These are phyloP conservation scores for Syngnathus acus DNA, from an alignment of 2,797 vertebrate species.

Conservation along the genomic window DNA sequence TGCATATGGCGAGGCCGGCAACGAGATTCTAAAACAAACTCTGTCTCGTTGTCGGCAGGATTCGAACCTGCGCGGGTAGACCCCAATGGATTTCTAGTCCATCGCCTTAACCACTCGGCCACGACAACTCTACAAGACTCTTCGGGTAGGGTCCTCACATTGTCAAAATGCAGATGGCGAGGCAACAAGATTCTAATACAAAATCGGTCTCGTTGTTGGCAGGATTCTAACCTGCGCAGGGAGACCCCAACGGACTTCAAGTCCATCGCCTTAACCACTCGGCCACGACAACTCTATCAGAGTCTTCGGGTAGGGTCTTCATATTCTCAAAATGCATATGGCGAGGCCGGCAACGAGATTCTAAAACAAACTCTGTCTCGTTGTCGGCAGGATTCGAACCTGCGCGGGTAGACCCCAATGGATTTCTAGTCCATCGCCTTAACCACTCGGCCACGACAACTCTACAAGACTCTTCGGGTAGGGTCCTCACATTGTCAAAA, in stretches of 20 bases:
- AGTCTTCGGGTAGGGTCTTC: no score
- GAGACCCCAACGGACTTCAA: conserved; percentile 73
- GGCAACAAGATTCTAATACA: no score
- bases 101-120: conserved; percentile 71
- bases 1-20: no score
- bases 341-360: no score
- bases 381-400: conserved; percentile 70
- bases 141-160: no score
- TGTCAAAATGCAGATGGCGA: no score
- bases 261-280: conserved; percentile 72
- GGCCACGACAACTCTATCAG: conserved; percentile 54
- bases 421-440: conserved; percentile 72
- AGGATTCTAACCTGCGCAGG: conserved; percentile 71
- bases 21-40: no score
- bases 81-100: conserved; percentile 73
- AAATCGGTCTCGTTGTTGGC: conserved; percentile 6
- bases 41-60: conserved; percentile 57
- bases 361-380: background rate
- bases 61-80: conserved; percentile 69
- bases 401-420: conserved; percentile 68
- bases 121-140: conserved; percentile 58
- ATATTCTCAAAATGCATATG: no score
- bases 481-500: no score
- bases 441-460: conserved; percentile 69
- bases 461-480: no score